These are phyloP conservation scores for Trissolcus brochymenae DNA, from an alignment of 2,888 invertebrate genomes.

Conservation along the genomic window DNA sequence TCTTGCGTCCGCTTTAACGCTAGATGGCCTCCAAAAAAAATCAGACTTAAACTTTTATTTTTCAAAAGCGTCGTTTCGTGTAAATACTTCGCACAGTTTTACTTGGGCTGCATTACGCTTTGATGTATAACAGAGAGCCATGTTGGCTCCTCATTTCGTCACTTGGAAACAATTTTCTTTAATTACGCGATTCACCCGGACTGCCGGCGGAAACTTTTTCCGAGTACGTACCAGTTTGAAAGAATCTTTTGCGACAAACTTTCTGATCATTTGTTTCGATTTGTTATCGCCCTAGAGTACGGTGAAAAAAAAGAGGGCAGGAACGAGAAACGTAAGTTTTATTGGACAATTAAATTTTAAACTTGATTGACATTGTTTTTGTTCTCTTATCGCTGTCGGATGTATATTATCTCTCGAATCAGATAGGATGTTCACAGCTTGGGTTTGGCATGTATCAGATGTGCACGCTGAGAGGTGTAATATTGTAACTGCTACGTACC, in stretches of 20 bases:
- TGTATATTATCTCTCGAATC: too few relatives aligned
- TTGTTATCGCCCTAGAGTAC: background rate
- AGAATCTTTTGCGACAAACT: conserved; percentile 20
- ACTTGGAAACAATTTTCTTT: conserved; percentile 47
- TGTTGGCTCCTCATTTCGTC: conserved; percentile 5
- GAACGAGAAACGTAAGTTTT: too few relatives aligned
- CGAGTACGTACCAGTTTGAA: conserved; percentile 10
- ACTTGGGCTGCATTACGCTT: conserved; percentile 29
- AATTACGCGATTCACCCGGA: conserved; percentile 22
- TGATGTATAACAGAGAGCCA: conserved; percentile 35
- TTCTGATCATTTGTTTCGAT: conserved; percentile 23
- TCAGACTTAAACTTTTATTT: conserved; percentile 23
- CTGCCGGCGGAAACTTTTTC: conserved; percentile 19
- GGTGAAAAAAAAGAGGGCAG: too few relatives aligned
- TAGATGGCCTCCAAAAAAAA: too few relatives aligned
- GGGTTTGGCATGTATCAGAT: too few relatives aligned
- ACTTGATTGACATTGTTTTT: too few relatives aligned
- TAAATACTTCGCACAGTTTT: conserved; percentile 25
- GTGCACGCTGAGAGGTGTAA: too few relatives aligned
- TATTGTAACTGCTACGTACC: too few relatives aligned
- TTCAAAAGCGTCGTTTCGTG: conserved; percentile 31
- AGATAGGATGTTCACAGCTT: too few relatives aligned
- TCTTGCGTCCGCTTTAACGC: conserved; percentile 6
- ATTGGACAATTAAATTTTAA: too few relatives aligned
- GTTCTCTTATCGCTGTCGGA: too few relatives aligned